Base-by-base conservation (phyloP, 2,888 invertebrate genomes). In the Leucozona laternaria region DNA sequence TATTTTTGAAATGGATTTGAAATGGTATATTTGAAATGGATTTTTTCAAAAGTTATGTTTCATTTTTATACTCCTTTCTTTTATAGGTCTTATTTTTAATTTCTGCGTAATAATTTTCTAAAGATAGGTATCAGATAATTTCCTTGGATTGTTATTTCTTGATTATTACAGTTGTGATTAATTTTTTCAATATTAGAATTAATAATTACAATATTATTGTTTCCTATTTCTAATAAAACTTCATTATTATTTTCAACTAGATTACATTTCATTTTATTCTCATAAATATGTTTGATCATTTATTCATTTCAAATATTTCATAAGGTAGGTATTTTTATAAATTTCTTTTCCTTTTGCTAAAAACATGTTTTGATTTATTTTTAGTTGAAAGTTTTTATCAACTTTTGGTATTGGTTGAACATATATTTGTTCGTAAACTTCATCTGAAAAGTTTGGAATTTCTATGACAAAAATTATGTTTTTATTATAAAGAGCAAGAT, bases 211-310 rank as follows among this genome's bases (percentile, higher is more conserved):
- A 31, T 31, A 31, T 31, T 43, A n/a, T 43, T 43, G n/a, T n/a
- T 43, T n/a, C 43, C 43, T 43, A 43, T 43, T n/a, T 43, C 43
- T 57, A 15, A 31, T 31, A 57, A 7, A 57, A 57, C 17, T 31
- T 57, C 13, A 13, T 57, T 34, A n/a, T 57, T 34, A 31, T 57
- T 34, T 34, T 34, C 34, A 31, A 31, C 34, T 31, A 57, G 34
- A 31, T 57, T 57, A 34, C n/a, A 57, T 57, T 57, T 57, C 34
- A 31, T 57, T 31, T 34, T 57, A 34, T 57, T 57, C 34, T 57
- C 57, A 57, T 57, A 34, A 57, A 57, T 57, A 57, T 57, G n/a
- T 57, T 57, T 58, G 17, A 58, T 58, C 11, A 58, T 37, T 58
- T 17, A 58, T 34, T 10, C 37, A 37, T 20, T 58, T 58, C 20